A percentile compares a stretch with the other conserved stretches of the same genome.
phyloP scores from a whole-genome alignment of 30 jellyfish, hydroid and myxozoan genomes.

The Nemopilema nomurai region DNA sequence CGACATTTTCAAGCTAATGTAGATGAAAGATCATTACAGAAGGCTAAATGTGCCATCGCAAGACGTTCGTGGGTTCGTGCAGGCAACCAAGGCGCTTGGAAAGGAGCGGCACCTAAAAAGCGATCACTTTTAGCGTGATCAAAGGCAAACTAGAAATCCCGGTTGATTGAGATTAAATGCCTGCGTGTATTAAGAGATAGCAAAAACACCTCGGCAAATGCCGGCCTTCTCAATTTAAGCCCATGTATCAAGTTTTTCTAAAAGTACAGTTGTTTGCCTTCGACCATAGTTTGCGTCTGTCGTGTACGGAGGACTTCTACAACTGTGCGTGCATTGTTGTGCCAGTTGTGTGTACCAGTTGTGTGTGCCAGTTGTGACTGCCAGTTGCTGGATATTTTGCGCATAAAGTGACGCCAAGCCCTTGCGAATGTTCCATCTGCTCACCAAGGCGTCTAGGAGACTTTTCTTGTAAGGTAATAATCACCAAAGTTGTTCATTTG shows the following conservation, averaged over 20 bases:
- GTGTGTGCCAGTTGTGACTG: too few species aligned
- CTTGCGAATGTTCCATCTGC: too few species aligned
- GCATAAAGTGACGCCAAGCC: too few species aligned
- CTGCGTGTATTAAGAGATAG: background rate
- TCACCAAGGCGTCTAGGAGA: background rate
- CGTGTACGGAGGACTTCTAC: background rate
- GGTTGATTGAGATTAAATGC: background rate
- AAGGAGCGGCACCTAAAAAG: too few species aligned
- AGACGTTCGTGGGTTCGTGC: too few species aligned
- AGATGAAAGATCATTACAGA: too few species aligned
- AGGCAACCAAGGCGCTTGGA: too few species aligned
- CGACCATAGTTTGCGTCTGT: background rate
- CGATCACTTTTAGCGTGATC: background rate
- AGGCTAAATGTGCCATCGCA: too few species aligned
- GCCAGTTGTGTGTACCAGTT: too few species aligned
- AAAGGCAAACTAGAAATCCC: background rate
- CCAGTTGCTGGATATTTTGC: too few species aligned
- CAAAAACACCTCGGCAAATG: background rate
- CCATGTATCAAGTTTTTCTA: background rate
- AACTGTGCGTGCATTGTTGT: background rate
- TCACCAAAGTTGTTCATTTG: too few species aligned
- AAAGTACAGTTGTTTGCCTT: background rate
- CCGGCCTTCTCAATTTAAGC: background rate
- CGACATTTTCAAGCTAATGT: too few species aligned
- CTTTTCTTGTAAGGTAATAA: background rate